Evolutionary conservation across 1,140 invertebrate genomes (phyloP).

Genomic region (Ruditapes philippinarum): DNA sequence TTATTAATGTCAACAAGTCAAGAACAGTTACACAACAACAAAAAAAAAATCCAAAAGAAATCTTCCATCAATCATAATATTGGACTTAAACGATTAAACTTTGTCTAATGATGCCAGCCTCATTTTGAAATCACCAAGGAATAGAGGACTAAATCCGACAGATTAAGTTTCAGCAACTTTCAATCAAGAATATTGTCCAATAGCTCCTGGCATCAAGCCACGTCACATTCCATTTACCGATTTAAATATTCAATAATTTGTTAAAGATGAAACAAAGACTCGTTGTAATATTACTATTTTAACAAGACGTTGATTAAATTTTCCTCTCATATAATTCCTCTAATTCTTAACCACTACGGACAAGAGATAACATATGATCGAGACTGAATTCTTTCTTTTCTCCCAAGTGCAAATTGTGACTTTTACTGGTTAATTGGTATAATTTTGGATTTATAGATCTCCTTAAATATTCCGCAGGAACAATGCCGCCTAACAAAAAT

Average conservation of each 20-base stretch:
- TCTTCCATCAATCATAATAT: neutral
- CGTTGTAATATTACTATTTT: neutral
- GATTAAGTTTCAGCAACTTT: constrained; percentile 35
- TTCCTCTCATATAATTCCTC: constrained; percentile 7
- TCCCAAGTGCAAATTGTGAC: constrained; percentile 7
- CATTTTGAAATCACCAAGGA: neutral
- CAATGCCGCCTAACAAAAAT: neutral
- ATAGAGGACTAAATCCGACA: neutral
- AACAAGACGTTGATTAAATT: constrained; percentile 57
- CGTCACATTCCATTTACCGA: constrained; percentile 48
- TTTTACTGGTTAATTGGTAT: constrained; percentile 2
- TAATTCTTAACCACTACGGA: neutral
- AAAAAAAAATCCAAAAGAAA: neutral
- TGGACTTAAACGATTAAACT: neutral
- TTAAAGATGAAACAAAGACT: constrained; percentile 46
- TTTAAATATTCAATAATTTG: constrained; percentile 35
- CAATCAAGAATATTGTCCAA: constrained; percentile 36
- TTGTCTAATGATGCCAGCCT: neutral
- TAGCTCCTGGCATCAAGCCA: constrained; percentile 20
- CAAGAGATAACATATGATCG: neutral
- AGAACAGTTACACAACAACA: neutral
- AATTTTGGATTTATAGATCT: neutral
- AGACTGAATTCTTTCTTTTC: neutral
- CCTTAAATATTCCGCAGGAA: constrained; percentile 3
- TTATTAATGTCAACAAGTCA: constrained; percentile 13